These are phyloP conservation scores for Sebastes kiyomatsui DNA, from an alignment of 2,797 vertebrate species.

Conservation along the genomic window DNA sequence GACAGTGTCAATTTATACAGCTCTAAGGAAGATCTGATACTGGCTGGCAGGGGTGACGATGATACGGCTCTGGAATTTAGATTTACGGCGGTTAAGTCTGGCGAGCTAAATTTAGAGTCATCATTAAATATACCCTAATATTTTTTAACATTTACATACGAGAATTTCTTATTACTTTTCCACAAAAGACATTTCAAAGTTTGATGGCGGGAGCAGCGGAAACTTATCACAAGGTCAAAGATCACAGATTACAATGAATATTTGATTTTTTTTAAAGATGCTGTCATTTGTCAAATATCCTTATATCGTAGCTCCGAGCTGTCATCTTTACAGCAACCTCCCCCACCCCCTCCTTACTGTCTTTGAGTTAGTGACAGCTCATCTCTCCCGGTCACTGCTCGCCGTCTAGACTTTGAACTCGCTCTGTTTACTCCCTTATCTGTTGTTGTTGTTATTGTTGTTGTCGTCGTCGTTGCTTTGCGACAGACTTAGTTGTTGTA, in stretches of 20 bases:
- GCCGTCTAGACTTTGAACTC: constrained; percentile 76
- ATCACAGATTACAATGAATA: constrained; percentile 80
- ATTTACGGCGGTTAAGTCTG: constrained; percentile 32
- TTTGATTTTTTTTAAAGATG: constrained; percentile 59
- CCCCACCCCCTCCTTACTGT: constrained; percentile 29
- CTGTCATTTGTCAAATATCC: constrained; percentile 75
- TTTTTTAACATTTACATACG: constrained; percentile 16
- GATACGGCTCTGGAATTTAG: constrained; percentile 59
- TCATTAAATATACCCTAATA: constrained; percentile 51
- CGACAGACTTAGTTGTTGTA: constrained; percentile 63
- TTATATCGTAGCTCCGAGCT: constrained; percentile 61
- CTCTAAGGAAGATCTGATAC: constrained; percentile 65
- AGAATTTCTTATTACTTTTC: not conserved
- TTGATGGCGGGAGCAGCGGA: constrained; percentile 46
- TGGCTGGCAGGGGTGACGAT: constrained; percentile 35
- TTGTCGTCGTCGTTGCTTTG: constrained; percentile 13
- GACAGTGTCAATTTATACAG: constrained; percentile 80
- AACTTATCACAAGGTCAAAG: constrained; percentile 69
- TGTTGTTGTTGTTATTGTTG: constrained; percentile 70
- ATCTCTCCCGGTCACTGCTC: constrained; percentile 75
- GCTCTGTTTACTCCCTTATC: constrained; percentile 73
- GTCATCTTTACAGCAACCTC: constrained; percentile 57
- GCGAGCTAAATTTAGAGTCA: constrained; percentile 42
- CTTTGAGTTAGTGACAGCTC: constrained; percentile 81
- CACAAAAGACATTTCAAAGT: constrained; percentile 49